Evolutionary conservation across 2,888 invertebrate species (phyloP).

Genomic region (Drosophila tripunctata): DNA sequence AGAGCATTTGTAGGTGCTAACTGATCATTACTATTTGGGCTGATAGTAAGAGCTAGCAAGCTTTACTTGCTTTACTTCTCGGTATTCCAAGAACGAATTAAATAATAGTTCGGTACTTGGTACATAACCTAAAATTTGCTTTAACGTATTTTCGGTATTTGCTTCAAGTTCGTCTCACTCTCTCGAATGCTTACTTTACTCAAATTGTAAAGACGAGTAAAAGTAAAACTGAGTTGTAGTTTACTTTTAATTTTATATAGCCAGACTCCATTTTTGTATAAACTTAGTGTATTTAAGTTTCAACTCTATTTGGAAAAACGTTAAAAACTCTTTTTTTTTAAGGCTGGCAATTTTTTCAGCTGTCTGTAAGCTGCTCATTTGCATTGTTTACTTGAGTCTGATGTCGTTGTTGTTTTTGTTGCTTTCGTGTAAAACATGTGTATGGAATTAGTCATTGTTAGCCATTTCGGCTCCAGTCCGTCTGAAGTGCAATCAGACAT

Average conservation of each 20-base stretch:
- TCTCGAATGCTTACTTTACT: too few relatives aligned
- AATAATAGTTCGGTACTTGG: too few relatives aligned
- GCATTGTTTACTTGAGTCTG: slow-evolving; percentile 7
- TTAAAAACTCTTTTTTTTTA: not conserved
- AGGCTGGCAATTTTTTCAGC: not conserved
- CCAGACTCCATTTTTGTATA: not conserved
- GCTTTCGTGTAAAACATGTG: slow-evolving; percentile 38
- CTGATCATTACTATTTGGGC: too few relatives aligned
- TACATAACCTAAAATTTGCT: too few relatives aligned
- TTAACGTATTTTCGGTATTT: too few relatives aligned
- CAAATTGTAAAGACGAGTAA: too few relatives aligned
- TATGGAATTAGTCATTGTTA: slow-evolving; percentile 55
- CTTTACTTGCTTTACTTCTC: too few relatives aligned
- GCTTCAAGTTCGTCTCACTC: too few relatives aligned
- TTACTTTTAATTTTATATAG: not conserved
- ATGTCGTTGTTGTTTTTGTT: slow-evolving; percentile 1
- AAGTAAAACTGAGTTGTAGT: too few relatives aligned
- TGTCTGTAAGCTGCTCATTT: not conserved
- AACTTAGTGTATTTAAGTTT: not conserved
- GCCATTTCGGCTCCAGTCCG: slow-evolving; percentile 35
- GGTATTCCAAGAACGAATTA: too few relatives aligned
- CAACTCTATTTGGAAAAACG: not conserved
- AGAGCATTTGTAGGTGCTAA: too few relatives aligned
- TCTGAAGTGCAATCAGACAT: slow-evolving; percentile 33
- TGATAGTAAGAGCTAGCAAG: too few relatives aligned